Evolutionary conservation across 2,888 invertebrate genomes (phyloP).

Genomic region (Microdon myrmicae): DNA sequence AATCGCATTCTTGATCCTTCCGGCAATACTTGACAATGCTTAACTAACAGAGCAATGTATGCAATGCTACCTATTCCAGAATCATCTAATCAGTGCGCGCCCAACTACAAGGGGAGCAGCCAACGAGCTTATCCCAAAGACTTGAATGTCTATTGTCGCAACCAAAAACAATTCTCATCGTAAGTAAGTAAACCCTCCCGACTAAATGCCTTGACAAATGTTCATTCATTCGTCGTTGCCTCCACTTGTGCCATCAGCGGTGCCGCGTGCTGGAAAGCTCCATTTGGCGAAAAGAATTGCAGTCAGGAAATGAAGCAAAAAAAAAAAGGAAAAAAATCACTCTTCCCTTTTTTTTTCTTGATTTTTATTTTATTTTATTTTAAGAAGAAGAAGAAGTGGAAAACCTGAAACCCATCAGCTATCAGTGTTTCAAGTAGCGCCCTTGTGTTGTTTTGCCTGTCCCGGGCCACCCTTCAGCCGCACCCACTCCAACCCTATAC

Average conservation of each 20-base stretch:
- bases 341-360: slow-evolving; percentile 14
- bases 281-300: slow-evolving; percentile 44
- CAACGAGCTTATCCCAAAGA: slow-evolving; percentile 28
- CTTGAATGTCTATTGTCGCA: slow-evolving; percentile 39
- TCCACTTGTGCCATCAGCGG: neutral
- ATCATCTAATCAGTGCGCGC: slow-evolving; percentile 27
- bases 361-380: slow-evolving; percentile 7
- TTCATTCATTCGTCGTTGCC: slow-evolving; percentile 25
- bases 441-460: slow-evolving; percentile 50
- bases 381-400: slow-evolving; percentile 17
- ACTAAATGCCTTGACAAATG: slow-evolving; percentile 49
- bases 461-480: slow-evolving; percentile 43
- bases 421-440: slow-evolving; percentile 51
- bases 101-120: no score
- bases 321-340: slow-evolving; percentile 9
- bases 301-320: slow-evolving; percentile 45
- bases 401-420: slow-evolving; percentile 52
- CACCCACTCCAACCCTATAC: slow-evolving; percentile 35
- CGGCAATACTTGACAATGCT: no score
- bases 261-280: slow-evolving; percentile 31
- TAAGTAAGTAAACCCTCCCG: slow-evolving; percentile 35
- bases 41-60: no score
- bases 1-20: no score
- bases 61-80: slow-evolving; percentile 21
- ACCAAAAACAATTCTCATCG: slow-evolving; percentile 48